phyloP scores from a whole-genome alignment of 2,113 vertebrate species.

The Xenopus borealis region DNA sequence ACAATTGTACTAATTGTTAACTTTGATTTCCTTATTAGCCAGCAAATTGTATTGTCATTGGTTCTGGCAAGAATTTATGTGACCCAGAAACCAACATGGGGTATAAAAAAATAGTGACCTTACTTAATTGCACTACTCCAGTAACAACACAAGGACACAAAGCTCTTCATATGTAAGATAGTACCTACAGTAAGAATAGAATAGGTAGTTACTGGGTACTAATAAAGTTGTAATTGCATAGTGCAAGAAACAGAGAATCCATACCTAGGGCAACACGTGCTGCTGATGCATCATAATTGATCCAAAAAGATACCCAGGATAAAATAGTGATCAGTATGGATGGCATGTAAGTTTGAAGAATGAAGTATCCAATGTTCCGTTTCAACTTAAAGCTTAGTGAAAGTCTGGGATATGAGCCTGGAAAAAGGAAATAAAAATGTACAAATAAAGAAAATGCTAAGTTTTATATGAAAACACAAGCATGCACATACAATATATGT shows the following conservation, averaged over 20 bases:
- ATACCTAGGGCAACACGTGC: conserved; percentile 97
- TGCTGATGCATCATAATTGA: conserved; percentile 96
- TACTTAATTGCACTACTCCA: too few species aligned
- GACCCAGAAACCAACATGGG: too few species aligned
- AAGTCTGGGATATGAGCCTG: conserved; percentile 94
- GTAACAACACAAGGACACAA: too few species aligned
- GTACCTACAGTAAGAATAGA: too few species aligned
- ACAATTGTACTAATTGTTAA: too few species aligned
- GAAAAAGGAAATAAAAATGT: conserved; percentile 41
- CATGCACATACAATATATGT: too few species aligned
- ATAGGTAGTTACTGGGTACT: too few species aligned
- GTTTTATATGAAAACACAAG: conserved; percentile 22
- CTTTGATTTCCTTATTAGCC: too few species aligned
- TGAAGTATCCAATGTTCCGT: conserved; percentile 98
- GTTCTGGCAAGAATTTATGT: too few species aligned
- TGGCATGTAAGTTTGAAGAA: conserved; percentile 98
- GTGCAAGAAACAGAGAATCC: conserved; percentile 32
- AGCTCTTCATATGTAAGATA: too few species aligned
- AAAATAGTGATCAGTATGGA: conserved; percentile 97
- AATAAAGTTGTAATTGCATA: not conserved
- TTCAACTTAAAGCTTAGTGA: conserved; percentile 96
- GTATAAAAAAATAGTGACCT: too few species aligned
- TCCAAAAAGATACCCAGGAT: conserved; percentile 99
- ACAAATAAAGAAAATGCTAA: conserved; percentile 30
- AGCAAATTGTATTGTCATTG: too few species aligned